Evolutionary conservation across 2,797 vertebrate species (phyloP).

Genomic region (Mus minutoides): DNA sequence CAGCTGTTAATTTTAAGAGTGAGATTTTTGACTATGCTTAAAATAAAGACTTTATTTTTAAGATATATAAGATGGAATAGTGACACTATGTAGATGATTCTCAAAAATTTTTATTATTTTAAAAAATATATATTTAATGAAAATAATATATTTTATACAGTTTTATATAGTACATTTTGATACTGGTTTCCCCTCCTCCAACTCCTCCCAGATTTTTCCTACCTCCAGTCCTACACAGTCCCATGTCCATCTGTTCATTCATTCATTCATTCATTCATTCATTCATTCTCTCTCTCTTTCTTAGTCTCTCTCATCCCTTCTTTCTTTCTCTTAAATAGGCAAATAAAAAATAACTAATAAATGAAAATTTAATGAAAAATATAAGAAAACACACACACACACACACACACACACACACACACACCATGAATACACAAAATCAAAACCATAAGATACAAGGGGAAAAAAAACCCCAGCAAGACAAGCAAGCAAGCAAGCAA

Average conservation of each 20-base stretch:
- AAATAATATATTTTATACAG: neutral
- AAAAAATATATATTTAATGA: neutral
- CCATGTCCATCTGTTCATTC: neutral
- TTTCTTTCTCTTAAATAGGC: neutral
- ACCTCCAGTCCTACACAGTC: neutral
- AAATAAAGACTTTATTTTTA: constrained; percentile 38
- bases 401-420: neutral
- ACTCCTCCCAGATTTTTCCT: neutral
- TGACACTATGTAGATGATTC: neutral
- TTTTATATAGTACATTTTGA: neutral
- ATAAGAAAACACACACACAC: neutral
- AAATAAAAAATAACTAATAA: neutral
- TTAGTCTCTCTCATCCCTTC: accelerated
- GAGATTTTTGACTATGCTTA: constrained; percentile 36
- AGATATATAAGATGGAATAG: constrained; percentile 29
- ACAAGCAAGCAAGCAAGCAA: too few relatives aligned
- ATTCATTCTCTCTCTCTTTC: too few relatives aligned
- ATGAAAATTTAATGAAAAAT: neutral
- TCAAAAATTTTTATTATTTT: constrained; percentile 12
- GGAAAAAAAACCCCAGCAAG: neutral
- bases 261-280: accelerated
- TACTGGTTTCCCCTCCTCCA: neutral
- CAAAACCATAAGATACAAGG: neutral
- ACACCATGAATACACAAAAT: neutral
- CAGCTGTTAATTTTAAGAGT: constrained; percentile 69